Evolutionary conservation across 2,113 vertebrate species (phyloP).

Genomic region (Chloebia gouldiae): DNA sequence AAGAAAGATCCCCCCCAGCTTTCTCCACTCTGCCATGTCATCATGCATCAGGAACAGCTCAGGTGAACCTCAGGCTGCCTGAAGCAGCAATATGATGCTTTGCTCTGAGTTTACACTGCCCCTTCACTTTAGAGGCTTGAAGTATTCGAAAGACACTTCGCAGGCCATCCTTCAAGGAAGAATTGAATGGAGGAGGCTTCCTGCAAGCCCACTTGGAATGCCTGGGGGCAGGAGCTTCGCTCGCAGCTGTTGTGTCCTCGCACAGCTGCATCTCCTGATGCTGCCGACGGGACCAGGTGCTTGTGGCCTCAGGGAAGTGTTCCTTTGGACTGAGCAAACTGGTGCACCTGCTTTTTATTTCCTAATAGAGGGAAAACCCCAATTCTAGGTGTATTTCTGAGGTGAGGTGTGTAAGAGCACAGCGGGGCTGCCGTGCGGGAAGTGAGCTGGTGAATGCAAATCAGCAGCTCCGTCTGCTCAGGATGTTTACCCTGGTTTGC

Average conservation of each 20-base stretch:
- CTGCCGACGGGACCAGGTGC: neutral
- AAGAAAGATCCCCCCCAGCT: neutral
- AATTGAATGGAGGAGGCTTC: neutral
- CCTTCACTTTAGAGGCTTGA: neutral
- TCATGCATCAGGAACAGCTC: neutral
- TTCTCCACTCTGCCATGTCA: neutral
- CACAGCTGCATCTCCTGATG: neutral
- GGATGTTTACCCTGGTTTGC: neutral
- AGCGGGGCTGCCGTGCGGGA: neutral
- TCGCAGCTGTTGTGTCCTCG: neutral
- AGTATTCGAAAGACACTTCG: neutral
- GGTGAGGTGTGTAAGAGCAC: neutral
- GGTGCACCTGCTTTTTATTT: neutral
- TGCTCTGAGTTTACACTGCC: neutral
- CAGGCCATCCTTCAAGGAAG: neutral
- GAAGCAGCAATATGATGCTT: neutral
- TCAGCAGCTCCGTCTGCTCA: neutral
- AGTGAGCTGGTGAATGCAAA: neutral
- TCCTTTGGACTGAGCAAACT: neutral
- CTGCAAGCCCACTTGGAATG: neutral
- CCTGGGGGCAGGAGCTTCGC: neutral
- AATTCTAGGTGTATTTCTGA: accelerated
- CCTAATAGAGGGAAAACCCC: neutral
- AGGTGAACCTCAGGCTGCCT: neutral
- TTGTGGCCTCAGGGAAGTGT: neutral